Conservation (phyloP, 2,888 invertebrate genomes). For the Caenorhabditis zanzibari region DNA sequence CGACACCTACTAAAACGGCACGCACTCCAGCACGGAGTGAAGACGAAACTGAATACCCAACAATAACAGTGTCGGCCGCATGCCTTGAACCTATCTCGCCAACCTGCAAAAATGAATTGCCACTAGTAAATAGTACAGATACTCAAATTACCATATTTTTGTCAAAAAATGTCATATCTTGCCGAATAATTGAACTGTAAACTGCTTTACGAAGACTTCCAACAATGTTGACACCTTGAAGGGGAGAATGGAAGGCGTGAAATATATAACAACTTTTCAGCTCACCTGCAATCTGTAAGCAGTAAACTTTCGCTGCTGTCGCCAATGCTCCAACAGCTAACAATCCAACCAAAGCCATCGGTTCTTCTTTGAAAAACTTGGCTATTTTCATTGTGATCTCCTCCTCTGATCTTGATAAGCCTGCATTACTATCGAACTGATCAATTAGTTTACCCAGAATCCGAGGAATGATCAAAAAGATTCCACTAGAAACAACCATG, state of each 20-base stretch:
- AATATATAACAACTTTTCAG: neutral
- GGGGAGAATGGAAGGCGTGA: neutral
- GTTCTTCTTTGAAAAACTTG: slow-evolving; percentile 85
- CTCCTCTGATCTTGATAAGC: slow-evolving; percentile 4
- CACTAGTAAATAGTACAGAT: too few species aligned
- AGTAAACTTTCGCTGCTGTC: slow-evolving; percentile 93
- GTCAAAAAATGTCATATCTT: slow-evolving; percentile 66
- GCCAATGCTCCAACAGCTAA: slow-evolving; percentile 92
- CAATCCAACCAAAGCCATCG: slow-evolving; percentile 86
- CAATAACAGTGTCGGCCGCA: slow-evolving; percentile 58
- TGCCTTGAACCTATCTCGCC: slow-evolving; percentile 64
- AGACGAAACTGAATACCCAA: slow-evolving; percentile 59
- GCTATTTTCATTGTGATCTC: slow-evolving; percentile 85
- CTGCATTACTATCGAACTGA: slow-evolving; percentile 64
- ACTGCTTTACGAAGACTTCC: slow-evolving; percentile 59
- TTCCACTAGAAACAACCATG: slow-evolving; percentile 91
- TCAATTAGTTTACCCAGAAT: slow-evolving; percentile 95
- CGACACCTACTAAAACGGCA: slow-evolving; percentile 57
- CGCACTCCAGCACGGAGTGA: slow-evolving; percentile 52
- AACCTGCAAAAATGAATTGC: neutral
- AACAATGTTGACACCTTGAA: slow-evolving; percentile 54
- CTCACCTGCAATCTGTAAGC: slow-evolving; percentile 91
- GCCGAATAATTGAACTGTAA: slow-evolving; percentile 52
- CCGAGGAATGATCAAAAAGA: slow-evolving; percentile 95
- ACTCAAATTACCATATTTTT: slow-evolving; percentile 40